Percentiles rank a stretch among this genome's conserved stretches.
Conservation (phyloP, 2,113 vertebrate genomes). For the Egretta garzetta region DNA sequence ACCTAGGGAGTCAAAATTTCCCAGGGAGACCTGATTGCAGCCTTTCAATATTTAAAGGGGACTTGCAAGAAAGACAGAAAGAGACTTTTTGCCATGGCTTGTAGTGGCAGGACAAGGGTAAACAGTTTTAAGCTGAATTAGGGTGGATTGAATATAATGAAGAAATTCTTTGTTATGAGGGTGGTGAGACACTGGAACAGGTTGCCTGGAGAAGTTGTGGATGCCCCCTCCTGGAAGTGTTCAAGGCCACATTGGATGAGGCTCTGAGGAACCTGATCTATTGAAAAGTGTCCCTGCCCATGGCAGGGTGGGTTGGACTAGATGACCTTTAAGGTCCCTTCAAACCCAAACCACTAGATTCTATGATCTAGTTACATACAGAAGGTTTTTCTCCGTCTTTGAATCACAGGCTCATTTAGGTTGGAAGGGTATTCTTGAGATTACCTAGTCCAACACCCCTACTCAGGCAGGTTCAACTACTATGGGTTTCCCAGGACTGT, state of each 20-base stretch:
- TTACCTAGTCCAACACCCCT: rapidly evolving
- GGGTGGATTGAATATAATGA: background rate
- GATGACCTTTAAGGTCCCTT: background rate
- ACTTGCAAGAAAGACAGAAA: background rate
- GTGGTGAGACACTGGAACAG: background rate
- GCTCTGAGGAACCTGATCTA: background rate
- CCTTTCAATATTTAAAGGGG: background rate
- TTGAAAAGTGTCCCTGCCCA: background rate
- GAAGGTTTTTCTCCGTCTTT: background rate
- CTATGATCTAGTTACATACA: background rate
- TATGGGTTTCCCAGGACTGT: background rate
- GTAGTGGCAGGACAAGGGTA: background rate
- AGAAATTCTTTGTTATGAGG: background rate
- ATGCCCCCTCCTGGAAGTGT: background rate
- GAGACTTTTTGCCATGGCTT: background rate
- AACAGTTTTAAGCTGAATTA: background rate
- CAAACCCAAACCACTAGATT: background rate
- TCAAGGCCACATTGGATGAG: background rate
- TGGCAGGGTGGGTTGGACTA: background rate
- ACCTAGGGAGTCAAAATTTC: background rate
- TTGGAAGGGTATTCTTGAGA: background rate
- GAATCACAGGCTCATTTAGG: background rate
- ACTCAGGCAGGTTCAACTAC: background rate
- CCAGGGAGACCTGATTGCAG: no score
- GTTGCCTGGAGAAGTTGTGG: background rate